Evolutionary conservation across 2,888 invertebrate species (phyloP).

Genomic region (Molanna angustata): DNA sequence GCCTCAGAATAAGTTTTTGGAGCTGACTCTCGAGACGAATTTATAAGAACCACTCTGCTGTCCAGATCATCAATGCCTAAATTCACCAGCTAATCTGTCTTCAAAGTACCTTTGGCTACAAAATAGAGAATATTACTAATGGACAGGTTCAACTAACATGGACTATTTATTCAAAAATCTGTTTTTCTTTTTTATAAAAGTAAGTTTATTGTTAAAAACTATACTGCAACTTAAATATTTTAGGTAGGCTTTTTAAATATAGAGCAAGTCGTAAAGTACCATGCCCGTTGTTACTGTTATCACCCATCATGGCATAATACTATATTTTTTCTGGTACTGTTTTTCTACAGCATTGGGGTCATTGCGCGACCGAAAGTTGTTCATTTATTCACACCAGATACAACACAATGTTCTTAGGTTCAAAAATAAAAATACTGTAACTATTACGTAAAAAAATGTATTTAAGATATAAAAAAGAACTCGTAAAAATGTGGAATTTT

Average conservation of each 20-base stretch:
- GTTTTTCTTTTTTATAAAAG: no score
- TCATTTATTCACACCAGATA: neutral
- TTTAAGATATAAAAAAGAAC: neutral
- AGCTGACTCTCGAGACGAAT: slow-evolving; percentile 14
- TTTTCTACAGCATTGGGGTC: neutral
- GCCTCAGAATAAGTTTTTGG: slow-evolving; percentile 23
- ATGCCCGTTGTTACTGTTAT: neutral
- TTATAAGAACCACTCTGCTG: slow-evolving; percentile 22
- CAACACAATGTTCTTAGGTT: neutral
- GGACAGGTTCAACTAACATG: neutral
- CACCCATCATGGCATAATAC: neutral
- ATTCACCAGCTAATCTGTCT: slow-evolving; percentile 16
- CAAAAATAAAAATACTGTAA: neutral
- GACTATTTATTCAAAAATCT: neutral
- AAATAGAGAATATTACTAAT: neutral
- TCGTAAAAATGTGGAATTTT: neutral
- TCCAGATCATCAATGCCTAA: slow-evolving; percentile 21
- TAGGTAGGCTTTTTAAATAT: neutral
- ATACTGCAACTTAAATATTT: no score
- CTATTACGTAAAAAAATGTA: neutral
- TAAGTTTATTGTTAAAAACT: no score
- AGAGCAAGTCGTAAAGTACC: neutral
- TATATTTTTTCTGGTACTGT: neutral
- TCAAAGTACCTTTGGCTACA: slow-evolving; percentile 12
- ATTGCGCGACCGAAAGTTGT: neutral